Evolutionary conservation across 2,113 vertebrate species (phyloP), one percentile per base, ranked within the genome.

Genomic region (Chinchilla lanigera): DNA sequence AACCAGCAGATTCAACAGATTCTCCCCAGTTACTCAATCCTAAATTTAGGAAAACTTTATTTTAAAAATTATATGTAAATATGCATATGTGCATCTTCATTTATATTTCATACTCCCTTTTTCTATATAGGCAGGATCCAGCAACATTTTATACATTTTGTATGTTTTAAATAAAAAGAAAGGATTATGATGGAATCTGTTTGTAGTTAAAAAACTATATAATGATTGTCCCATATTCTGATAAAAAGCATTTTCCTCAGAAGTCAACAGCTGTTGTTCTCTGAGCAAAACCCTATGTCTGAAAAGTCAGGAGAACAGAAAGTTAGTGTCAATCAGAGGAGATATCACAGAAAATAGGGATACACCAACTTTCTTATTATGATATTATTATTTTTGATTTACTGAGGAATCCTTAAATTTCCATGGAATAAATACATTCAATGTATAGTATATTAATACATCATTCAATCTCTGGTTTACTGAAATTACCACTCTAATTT

Each of bases 111-210:
- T 33, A 5, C 4, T 2, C 17, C 52, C 35, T 38, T 24, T 89
- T 65, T 71, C 65, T 87, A 2, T 28, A 38, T 38, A 82, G 61
- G 65, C 16, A 94, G 61, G 28, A 63, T 30, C 3, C 41, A 85
- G 11, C 1, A 71, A 44, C 67, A 50, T 83, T 92, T 28, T 69
- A 44, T 88, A 54, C 52, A 20, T 80, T 82, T 58, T 52, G 44
- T 82, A 3, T 61, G 56, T 82, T 93, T 94, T 41, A 90, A 65
- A 94, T 94, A 58, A 16, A 82, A 86, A 58, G 1, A 33, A 89
- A 89, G 0, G 7, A 77, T 69, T 61, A 52, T 52, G 47, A 81
- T n/a, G 16, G 19, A 52, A 54, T 86, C 12, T 67, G 12, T 22
- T 95, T 52, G 22, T 87, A 93, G 65, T 69, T 35, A 24, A 83